Evolutionary conservation across 2,113 vertebrate species (phyloP).

Genomic region (Takifugu bimaculatus): DNA sequence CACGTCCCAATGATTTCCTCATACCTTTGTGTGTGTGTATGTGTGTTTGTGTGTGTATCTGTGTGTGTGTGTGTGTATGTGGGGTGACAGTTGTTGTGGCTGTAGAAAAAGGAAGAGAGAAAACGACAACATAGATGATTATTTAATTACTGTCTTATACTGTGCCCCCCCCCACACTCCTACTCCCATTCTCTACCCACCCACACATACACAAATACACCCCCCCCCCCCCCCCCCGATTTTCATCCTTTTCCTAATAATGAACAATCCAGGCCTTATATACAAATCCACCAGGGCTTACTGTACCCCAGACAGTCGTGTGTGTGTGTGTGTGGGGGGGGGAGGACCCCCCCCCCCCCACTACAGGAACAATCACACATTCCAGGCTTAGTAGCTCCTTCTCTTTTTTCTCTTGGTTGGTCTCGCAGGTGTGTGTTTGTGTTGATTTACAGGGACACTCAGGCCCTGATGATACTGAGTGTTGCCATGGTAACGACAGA

Average conservation of each 20-base stretch:
- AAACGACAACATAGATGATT: conserved; percentile 70
- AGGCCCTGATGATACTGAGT: neutral
- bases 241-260: conserved; percentile 76
- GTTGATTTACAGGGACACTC: conserved; percentile 1
- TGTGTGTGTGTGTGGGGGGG: conserved; percentile 5
- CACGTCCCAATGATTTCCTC: neutral
- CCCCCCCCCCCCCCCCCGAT: conserved; percentile 29
- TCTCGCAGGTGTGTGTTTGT: conserved; percentile 15
- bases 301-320: conserved; percentile 42
- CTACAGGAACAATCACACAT: no score
- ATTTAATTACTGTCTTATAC: conserved; percentile 72
- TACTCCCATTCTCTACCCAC: conserved; percentile 13
- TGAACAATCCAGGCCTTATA: conserved; percentile 74
- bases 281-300: conserved; percentile 61
- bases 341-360: no score
- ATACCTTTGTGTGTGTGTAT: conserved; percentile 11
- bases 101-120: conserved; percentile 62
- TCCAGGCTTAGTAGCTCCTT: no score
- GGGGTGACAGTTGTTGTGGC: conserved; percentile 91
- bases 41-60: conserved; percentile 21
- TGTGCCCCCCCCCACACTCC: conserved; percentile 14
- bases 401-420: no score
- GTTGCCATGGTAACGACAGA: conserved; percentile 27
- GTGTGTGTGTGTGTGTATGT: conserved; percentile 31
- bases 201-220: conserved; percentile 30